Evolutionary conservation across 2,797 vertebrate genomes (phyloP).

Genomic region (Muscicapa comitata): DNA sequence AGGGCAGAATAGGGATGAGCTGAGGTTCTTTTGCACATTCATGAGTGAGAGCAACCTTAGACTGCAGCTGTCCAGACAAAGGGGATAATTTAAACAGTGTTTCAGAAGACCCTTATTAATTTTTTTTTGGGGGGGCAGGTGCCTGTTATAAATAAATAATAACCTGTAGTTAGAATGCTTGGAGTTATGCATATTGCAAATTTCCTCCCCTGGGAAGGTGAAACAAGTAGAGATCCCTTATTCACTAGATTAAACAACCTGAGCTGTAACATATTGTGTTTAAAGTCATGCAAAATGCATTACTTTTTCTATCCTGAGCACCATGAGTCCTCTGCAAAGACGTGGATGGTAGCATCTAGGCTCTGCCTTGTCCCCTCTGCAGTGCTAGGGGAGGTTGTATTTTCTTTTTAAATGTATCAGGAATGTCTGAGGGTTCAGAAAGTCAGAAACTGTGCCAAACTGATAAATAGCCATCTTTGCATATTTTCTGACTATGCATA

Average conservation of each 20-base stretch:
- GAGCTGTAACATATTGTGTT: neutral
- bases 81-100: neutral
- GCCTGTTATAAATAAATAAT: slow-evolving; percentile 13
- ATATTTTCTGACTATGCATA: slow-evolving; percentile 4
- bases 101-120: neutral
- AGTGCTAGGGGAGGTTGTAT: fast-evolving
- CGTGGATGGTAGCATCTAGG: fast-evolving
- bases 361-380: neutral
- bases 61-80: neutral
- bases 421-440: neutral
- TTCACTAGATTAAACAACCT: neutral
- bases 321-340: neutral
- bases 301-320: neutral
- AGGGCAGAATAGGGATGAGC: neutral
- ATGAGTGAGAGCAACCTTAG: neutral
- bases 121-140: neutral
- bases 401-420: neutral
- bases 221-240: slow-evolving; percentile 7
- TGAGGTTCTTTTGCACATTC: neutral
- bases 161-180: neutral
- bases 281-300: neutral
- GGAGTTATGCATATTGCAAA: neutral
- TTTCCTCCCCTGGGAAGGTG: neutral
- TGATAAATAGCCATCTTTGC: slow-evolving; percentile 12
- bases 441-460: neutral